phyloP scores from a whole-genome alignment of 2,113 vertebrate species.

The Zosterops japonicus region DNA sequence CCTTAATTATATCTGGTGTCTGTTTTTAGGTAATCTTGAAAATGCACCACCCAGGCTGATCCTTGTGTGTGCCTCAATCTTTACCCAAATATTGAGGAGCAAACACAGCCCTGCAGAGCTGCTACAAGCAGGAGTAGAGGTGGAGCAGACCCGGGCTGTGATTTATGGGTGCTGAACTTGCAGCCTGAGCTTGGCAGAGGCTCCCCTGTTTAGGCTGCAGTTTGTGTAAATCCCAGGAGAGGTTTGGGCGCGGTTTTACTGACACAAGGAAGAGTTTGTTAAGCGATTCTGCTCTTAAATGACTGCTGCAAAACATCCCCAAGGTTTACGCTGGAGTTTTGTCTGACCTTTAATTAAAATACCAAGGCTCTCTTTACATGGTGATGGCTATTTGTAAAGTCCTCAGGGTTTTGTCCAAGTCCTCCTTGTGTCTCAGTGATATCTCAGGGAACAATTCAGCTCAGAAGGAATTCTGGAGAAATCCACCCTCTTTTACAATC shows the following conservation, averaged over 20 bases:
- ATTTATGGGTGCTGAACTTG: background rate
- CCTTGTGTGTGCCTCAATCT: fast-evolving
- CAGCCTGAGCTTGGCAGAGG: background rate
- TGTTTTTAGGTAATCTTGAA: background rate
- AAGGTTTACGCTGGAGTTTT: background rate
- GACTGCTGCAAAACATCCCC: slow-evolving; percentile 33
- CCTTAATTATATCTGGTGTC: background rate
- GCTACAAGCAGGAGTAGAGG: background rate
- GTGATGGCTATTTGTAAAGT: background rate
- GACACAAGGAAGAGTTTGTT: background rate
- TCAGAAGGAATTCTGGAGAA: background rate
- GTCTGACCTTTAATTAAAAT: slow-evolving; percentile 70
- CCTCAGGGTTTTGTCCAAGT: background rate
- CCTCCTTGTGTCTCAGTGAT: background rate
- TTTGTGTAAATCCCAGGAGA: background rate
- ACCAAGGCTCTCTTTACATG: slow-evolving; percentile 6
- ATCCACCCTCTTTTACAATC: background rate
- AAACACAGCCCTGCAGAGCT: fast-evolving
- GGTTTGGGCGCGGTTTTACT: background rate
- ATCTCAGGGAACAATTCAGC: background rate
- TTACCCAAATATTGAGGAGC: background rate
- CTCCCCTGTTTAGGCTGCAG: background rate
- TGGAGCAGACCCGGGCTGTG: background rate
- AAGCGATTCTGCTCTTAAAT: background rate
- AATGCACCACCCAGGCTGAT: too few species aligned